Evolutionary conservation across 2,888 invertebrate species (phyloP).

Genomic region (Stomorhina lunata): DNA sequence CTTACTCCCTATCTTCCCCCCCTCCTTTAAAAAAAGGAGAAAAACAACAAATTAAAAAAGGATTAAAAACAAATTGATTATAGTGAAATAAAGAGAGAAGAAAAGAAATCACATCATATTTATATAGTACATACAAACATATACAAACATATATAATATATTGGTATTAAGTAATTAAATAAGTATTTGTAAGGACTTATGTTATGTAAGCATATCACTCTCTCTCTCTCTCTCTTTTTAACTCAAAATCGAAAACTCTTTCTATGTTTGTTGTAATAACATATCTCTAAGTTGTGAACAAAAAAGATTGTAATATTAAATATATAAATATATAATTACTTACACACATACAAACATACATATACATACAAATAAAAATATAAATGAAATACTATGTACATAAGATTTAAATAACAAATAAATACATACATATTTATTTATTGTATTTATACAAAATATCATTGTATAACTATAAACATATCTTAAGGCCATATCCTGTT

Average conservation of each 20-base stretch:
- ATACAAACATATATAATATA: neutral
- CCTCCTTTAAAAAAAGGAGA: neutral
- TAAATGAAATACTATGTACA: constrained; percentile 29
- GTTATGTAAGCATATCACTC: constrained; percentile 48
- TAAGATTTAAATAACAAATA: constrained; percentile 16
- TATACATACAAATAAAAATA: neutral
- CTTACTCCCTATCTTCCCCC: too few species aligned
- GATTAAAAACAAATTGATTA: neutral
- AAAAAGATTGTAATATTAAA: constrained; percentile 44
- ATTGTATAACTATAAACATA: constrained; percentile 35
- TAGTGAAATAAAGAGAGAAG: neutral
- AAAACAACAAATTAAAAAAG: neutral
- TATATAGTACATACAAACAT: neutral
- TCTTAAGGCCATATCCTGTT: constrained; percentile 34
- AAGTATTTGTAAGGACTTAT: neutral
- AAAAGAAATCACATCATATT: neutral
- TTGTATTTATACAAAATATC: neutral
- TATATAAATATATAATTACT: constrained; percentile 19
- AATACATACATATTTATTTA: neutral
- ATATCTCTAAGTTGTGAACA: constrained; percentile 64
- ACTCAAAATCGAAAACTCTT: too few species aligned
- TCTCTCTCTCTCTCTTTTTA: too few species aligned
- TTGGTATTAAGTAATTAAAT: constrained; percentile 20
- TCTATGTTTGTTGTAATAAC: constrained; percentile 57
- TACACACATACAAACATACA: too few species aligned